phyloP scores from a whole-genome alignment of 2,797 vertebrate genomes.

The Scolopax rusticola region DNA sequence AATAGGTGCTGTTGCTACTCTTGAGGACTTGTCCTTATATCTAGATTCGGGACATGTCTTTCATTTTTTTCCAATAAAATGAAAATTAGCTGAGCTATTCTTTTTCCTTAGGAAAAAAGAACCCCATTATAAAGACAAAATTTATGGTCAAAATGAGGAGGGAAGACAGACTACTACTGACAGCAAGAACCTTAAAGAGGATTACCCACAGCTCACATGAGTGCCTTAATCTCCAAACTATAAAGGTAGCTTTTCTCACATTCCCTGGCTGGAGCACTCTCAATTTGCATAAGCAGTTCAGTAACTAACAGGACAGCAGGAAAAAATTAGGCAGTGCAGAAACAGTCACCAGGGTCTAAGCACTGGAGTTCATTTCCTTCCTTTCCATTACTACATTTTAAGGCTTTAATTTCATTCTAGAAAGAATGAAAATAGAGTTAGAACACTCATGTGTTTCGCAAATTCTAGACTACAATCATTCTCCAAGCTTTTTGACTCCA shows the following conservation, averaged over 20 bases:
- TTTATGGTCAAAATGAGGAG: not conserved
- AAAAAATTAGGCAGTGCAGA: conserved; percentile 12
- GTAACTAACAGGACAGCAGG: conserved; percentile 44
- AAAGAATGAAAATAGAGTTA: not conserved
- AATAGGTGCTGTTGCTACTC: not conserved
- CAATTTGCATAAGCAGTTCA: conserved; percentile 47
- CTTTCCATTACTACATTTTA: not conserved
- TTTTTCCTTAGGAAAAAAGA: not conserved
- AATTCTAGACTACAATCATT: not conserved
- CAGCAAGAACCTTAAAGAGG: not conserved
- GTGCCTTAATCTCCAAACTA: conserved; percentile 13
- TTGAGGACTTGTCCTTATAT: not conserved
- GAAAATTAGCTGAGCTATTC: not conserved
- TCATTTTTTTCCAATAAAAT: not conserved
- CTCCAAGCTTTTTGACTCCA: not conserved
- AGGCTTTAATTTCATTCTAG: not conserved
- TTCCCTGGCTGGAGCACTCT: not conserved
- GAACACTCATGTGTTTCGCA: not conserved
- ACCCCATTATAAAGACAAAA: not conserved
- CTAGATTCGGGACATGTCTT: not conserved
- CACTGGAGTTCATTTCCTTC: not conserved
- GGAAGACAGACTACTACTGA: not conserved
- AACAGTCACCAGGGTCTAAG: not conserved
- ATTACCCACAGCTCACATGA: conserved; percentile 25
- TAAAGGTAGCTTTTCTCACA: conserved; percentile 2